Percentiles rank a stretch among this genome's conserved stretches.
Conservation (phyloP, 1,140 invertebrate species). For the Hetaerina americana region DNA sequence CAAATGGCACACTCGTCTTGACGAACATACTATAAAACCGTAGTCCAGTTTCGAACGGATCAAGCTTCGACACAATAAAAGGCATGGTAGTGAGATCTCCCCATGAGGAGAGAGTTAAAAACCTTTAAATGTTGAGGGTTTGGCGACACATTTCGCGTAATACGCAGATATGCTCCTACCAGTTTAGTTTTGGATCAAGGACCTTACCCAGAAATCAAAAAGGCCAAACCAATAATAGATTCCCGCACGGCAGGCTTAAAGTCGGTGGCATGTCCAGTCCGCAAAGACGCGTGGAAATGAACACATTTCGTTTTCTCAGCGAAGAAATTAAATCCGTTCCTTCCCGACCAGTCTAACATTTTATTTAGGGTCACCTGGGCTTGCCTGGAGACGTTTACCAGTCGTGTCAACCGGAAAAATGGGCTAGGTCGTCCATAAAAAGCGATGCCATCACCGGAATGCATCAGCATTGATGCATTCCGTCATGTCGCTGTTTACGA, state of each 20-base stretch:
- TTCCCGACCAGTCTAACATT: background rate
- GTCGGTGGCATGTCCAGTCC: background rate
- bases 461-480: background rate
- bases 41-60: too few relatives aligned
- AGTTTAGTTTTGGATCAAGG: background rate
- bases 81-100: background rate
- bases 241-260: background rate
- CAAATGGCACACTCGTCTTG: too few relatives aligned
- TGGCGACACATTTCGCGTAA: background rate
- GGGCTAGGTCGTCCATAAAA: background rate
- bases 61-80: too few relatives aligned
- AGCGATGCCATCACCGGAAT: background rate
- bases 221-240: too few relatives aligned
- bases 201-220: background rate
- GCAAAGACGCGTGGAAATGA: background rate
- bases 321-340: background rate
- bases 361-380: background rate
- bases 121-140: background rate
- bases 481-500: background rate
- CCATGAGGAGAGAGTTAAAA: background rate
- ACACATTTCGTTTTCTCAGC: background rate
- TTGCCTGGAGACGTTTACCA: background rate
- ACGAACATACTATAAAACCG: too few relatives aligned
- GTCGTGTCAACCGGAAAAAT: background rate
- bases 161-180: background rate